Conservation (phyloP, 2,888 invertebrate genomes). For the Drosophila niveifrons region DNA sequence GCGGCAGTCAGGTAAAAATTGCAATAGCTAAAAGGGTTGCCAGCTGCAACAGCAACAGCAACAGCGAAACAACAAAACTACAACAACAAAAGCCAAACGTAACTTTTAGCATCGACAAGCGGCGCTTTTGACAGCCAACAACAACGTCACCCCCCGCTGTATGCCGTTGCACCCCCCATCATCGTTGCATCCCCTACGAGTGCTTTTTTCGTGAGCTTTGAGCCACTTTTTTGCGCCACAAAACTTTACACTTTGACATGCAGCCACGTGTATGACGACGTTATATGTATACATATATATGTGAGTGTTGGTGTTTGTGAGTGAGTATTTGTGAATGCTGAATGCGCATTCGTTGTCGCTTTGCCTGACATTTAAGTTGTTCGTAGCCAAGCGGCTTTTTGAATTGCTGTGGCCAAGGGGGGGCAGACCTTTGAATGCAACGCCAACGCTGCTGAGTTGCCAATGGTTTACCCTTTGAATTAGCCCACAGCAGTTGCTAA, state of each 20-base stretch:
- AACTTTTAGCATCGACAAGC: conserved; percentile 70
- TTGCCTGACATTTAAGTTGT: conserved; percentile 46
- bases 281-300: conserved; percentile 13
- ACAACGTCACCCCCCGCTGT: neutral
- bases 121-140: conserved; percentile 65
- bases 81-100: conserved; percentile 37
- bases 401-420: neutral
- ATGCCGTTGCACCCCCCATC: too few relatives aligned
- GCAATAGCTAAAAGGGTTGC: conserved; percentile 68
- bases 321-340: conserved; percentile 32
- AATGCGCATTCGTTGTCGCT: conserved; percentile 54
- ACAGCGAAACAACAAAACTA: conserved; percentile 20
- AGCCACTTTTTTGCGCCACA: conserved; percentile 63
- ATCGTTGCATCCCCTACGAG: neutral
- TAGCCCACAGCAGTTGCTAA: conserved; percentile 48
- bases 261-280: conserved; percentile 66
- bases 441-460: conserved; percentile 13
- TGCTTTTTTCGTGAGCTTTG: conserved; percentile 52
- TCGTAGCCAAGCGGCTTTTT: too few relatives aligned
- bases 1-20: conserved; percentile 54
- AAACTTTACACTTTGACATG: conserved; percentile 80
- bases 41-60: conserved; percentile 49
- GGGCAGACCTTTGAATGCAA: conserved; percentile 31
- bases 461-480: conserved; percentile 41
- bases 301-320: conserved; percentile 23